Percentiles rank a stretch among this genome's conserved stretches.
Evolutionary conservation across 2,797 vertebrate genomes (phyloP).

Genomic region (Hypotaenidia okinawae): DNA sequence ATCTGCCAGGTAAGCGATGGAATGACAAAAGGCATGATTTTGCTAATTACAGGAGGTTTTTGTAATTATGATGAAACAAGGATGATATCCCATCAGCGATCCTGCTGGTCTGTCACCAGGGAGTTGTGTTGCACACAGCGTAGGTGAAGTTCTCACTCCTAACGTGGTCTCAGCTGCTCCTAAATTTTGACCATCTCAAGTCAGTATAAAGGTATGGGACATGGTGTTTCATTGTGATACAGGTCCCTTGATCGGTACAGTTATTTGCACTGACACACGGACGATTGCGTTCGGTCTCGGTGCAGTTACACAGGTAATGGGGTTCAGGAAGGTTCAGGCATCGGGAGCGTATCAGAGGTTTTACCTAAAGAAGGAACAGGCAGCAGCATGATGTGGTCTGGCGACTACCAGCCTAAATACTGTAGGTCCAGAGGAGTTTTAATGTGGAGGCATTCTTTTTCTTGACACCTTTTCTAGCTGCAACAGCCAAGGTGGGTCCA

Average conservation of each 20-base stretch:
- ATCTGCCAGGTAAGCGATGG: background rate
- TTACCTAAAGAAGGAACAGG: background rate
- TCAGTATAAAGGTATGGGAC: accelerated
- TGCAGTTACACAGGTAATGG: accelerated
- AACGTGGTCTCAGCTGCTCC: accelerated
- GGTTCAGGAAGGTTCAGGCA: background rate
- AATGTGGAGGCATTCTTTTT: background rate
- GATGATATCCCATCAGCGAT: background rate
- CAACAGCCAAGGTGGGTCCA: accelerated
- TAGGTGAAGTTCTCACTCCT: background rate
- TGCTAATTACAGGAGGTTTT: background rate
- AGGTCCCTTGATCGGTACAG: background rate
- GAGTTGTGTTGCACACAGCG: accelerated
- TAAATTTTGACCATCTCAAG: accelerated
- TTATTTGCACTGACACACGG: accelerated
- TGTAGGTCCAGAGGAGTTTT: background rate
- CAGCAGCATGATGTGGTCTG: background rate
- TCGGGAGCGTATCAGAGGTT: accelerated
- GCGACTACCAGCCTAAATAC: background rate
- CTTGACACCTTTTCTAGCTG: background rate
- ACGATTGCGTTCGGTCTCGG: accelerated
- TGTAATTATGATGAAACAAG: background rate
- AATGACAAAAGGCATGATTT: background rate
- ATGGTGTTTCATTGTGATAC: background rate
- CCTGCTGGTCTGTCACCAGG: background rate